phyloP scores from a whole-genome alignment of 2,113 vertebrate species.

The Oreochromis tanganicae region DNA sequence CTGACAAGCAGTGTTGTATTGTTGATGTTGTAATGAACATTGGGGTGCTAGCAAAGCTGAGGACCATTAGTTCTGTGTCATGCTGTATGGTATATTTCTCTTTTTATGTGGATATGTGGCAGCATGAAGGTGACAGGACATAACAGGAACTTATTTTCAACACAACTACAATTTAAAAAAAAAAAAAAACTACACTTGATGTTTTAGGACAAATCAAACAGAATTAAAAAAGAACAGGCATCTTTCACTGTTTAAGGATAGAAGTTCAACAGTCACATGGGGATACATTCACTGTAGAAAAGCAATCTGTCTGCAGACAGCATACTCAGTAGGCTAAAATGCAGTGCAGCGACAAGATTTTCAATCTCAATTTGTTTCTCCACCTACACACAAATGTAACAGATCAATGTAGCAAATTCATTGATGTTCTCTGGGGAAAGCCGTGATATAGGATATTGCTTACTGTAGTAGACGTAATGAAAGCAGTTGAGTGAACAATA shows the following conservation, averaged over 20 bases:
- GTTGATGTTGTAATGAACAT: not conserved
- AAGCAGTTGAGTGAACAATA: not conserved
- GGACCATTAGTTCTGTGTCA: not conserved
- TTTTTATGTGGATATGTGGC: not conserved
- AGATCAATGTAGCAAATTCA: not conserved
- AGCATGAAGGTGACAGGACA: not conserved
- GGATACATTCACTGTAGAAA: not conserved
- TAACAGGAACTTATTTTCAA: not conserved
- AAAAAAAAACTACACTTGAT: not conserved
- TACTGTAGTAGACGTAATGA: not conserved
- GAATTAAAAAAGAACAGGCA: not conserved
- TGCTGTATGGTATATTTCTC: not conserved
- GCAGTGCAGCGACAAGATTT: not conserved
- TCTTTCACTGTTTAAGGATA: not conserved
- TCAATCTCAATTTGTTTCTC: not conserved
- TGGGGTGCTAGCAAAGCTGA: not conserved
- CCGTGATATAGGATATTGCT: not conserved
- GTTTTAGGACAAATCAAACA: not conserved
- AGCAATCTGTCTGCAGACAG: not conserved
- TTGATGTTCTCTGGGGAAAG: not conserved
- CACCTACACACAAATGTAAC: not conserved
- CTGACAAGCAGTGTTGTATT: not conserved
- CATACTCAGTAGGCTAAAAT: not conserved
- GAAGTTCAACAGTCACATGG: not conserved
- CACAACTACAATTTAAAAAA: not conserved